Conservation (phyloP, 2,888 invertebrate species). For the Sminthurinus aureus region DNA sequence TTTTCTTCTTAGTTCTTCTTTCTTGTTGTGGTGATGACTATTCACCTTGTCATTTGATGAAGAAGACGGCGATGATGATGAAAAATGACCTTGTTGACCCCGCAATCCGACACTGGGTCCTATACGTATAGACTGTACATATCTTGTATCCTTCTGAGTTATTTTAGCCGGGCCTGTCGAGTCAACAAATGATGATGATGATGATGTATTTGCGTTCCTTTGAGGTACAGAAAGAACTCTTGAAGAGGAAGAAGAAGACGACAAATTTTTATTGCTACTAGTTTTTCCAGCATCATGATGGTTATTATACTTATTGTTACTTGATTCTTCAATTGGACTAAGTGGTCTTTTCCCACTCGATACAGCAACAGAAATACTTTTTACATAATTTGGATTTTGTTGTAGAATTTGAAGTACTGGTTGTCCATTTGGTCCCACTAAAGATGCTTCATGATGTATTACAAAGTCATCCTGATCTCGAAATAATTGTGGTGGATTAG, state of each 20-base stretch:
- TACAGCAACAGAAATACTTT: slow-evolving; percentile 55
- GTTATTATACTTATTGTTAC: background rate
- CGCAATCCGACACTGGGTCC: slow-evolving; percentile 41
- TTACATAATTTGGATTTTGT: slow-evolving; percentile 58
- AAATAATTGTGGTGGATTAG: slow-evolving; percentile 48
- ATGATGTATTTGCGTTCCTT: background rate
- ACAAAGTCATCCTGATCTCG: slow-evolving; percentile 54
- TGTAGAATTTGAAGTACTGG: slow-evolving; percentile 57
- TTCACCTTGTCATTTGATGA: background rate
- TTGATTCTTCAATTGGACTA: slow-evolving; percentile 52
- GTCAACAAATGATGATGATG: slow-evolving; percentile 33
- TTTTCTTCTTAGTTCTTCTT: slow-evolving; percentile 39
- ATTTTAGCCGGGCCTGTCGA: slow-evolving; percentile 53
- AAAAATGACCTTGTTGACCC: slow-evolving; percentile 25
- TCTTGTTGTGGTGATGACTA: background rate
- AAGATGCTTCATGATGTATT: slow-evolving; percentile 56
- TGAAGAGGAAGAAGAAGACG: background rate
- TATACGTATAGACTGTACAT: slow-evolving; percentile 57
- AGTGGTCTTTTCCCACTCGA: slow-evolving; percentile 48
- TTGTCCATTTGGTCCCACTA: slow-evolving; percentile 51
- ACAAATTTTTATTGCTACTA: background rate
- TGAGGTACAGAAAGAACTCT: slow-evolving; percentile 47
- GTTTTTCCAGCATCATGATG: background rate
- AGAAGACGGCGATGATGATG: background rate
- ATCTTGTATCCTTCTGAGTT: slow-evolving; percentile 54